Conservation (phyloP, 2,113 vertebrate species). For the Paracanthobrama guichenoti region DNA sequence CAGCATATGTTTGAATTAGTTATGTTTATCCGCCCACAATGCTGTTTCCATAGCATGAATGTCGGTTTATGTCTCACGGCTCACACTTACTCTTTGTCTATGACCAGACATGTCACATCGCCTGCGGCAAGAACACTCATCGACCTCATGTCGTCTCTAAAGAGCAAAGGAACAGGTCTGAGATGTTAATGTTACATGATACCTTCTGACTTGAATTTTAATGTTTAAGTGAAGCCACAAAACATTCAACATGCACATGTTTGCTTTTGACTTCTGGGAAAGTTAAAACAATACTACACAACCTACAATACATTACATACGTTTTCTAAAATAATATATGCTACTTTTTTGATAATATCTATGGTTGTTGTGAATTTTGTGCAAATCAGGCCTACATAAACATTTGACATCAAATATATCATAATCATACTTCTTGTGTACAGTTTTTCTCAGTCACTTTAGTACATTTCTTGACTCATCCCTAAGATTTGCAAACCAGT, state of each 20-base stretch:
- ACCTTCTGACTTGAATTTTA: slow-evolving; percentile 27
- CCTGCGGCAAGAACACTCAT: slow-evolving; percentile 65
- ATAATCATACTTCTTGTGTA: neutral
- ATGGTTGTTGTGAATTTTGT: neutral
- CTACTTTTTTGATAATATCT: neutral
- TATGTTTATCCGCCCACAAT: neutral
- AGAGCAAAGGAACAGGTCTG: slow-evolving; percentile 35
- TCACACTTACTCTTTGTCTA: slow-evolving; percentile 73
- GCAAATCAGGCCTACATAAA: neutral
- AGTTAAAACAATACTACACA: neutral
- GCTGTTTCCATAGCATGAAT: slow-evolving; percentile 3
- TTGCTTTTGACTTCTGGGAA: neutral
- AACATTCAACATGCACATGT: neutral
- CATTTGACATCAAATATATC: neutral
- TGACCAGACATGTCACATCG: slow-evolving; percentile 70
- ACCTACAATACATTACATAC: neutral
- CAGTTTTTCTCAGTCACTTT: neutral
- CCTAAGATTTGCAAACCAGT: too few species aligned
- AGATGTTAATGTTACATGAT: slow-evolving; percentile 22
- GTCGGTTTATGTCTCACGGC: neutral
- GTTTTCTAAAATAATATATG: neutral
- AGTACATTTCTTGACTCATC: too few species aligned
- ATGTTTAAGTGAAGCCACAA: neutral
- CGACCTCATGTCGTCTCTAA: slow-evolving; percentile 67
- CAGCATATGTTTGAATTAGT: slow-evolving; percentile 3